Conservation (phyloP, 2,888 invertebrate species). For the Drosophila mulleri region DNA sequence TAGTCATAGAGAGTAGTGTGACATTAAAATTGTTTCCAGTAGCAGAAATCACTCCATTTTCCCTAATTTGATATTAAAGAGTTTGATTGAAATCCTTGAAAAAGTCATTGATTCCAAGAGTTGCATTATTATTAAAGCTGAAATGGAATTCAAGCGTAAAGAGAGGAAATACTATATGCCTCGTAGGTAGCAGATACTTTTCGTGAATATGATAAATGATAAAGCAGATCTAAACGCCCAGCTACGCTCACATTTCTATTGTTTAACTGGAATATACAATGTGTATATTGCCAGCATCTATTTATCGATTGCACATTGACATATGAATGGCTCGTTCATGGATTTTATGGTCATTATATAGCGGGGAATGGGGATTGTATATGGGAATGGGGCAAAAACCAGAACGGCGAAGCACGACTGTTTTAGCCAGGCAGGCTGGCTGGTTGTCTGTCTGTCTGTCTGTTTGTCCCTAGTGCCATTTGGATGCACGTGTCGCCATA, state of each 20-base stretch:
- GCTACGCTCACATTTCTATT: conserved; percentile 24
- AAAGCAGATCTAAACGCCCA: conserved; percentile 4
- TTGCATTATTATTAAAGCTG: conserved; percentile 2
- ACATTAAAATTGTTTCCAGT: neutral
- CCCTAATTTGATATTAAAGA: neutral
- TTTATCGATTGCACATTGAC: conserved; percentile 33
- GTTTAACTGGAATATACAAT: conserved; percentile 22
- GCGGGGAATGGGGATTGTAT: neutral
- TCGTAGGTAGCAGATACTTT: neutral
- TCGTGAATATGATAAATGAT: conserved; percentile 15
- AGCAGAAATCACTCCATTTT: neutral
- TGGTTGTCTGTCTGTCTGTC: neutral
- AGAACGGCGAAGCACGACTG: conserved; percentile 25
- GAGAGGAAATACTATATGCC: conserved; percentile 6
- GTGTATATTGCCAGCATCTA: conserved; percentile 19
- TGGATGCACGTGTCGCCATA: conserved; percentile 35
- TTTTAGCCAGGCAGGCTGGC: conserved; percentile 10
- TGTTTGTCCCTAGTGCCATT: conserved; percentile 19
- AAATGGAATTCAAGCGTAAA: conserved; percentile 3
- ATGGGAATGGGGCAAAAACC: neutral
- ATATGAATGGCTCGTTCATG: conserved; percentile 36
- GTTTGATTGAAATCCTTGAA: conserved; percentile 10
- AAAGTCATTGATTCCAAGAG: neutral
- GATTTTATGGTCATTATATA: conserved; percentile 38
- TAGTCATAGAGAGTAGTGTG: neutral